Base-by-base conservation (phyloP, 2,797 vertebrate species). In the Chelidonichthys spinosus region DNA sequence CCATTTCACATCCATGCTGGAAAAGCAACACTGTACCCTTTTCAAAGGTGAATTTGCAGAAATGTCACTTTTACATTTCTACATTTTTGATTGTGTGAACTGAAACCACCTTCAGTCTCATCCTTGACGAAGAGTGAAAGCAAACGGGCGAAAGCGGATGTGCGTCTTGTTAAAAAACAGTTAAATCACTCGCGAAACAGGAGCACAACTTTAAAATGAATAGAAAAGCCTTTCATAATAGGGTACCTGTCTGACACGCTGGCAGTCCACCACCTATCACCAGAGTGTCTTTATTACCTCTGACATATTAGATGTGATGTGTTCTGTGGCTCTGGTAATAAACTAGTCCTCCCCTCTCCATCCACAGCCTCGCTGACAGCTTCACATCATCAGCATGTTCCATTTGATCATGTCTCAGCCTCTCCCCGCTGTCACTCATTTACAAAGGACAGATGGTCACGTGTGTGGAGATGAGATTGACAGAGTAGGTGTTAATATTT, bases 191-290 rank as follows among this genome's bases (percentile, higher is more conserved):
- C 74, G 84, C 56, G 85, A 86, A 84, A 86, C 90, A 92, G 89
- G 87, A 88, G 84, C 80, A 82, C 72, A 76, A 92, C 85, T 89
- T 88, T 88, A 89, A 90, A 92, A 91, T 92, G 76, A 90, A 90
- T 86, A 82, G 83, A 85, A 91, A 92, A 89, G 83, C 75, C 84
- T 88, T 90, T 90, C 86, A 89, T 93, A 89, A 85, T 80, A 63
- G 82, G 79, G 83, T 72, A 87, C 68, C 80, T 84, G 83, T 66
- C 89, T 90, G 91, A 92, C 83, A 83, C 44, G 59, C 80, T 90
- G 90, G 86, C 86, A 86, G 68, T 47, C 82, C 84, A 92, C 91
- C 89, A 89, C 83, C 76, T 54, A 62, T 87, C 84, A 81, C 70
- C 66, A 68, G 69, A 86, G 87, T 84, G 76, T 85, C 84, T 84